These are phyloP conservation scores for Drosophila subquinaria DNA, from an alignment of 2,888 invertebrate genomes.

Conservation along the genomic window DNA sequence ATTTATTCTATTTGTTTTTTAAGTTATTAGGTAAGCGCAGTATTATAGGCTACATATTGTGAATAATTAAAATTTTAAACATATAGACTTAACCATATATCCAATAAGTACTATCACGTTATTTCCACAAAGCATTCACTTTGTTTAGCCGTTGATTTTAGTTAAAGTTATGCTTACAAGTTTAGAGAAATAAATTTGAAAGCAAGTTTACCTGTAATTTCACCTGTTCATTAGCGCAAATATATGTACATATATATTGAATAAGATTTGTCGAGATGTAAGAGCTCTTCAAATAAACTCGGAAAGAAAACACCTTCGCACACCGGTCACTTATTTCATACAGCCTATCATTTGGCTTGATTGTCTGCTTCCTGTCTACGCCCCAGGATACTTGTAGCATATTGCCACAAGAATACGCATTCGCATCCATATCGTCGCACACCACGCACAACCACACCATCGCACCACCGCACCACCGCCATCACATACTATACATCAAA, in stretches of 20 bases:
- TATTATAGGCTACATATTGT: too few species aligned
- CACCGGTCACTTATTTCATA: constrained; percentile 54
- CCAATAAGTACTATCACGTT: too few species aligned
- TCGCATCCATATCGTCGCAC: constrained; percentile 39
- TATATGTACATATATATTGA: not conserved
- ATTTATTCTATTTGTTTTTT: too few species aligned
- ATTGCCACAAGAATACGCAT: constrained; percentile 42
- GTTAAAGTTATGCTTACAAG: not conserved
- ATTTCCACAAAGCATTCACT: not conserved
- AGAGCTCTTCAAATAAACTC: constrained; percentile 7
- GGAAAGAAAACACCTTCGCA: constrained; percentile 12
- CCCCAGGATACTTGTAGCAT: constrained; percentile 54
- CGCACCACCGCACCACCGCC: constrained; percentile 24
- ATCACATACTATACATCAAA: constrained; percentile 44
- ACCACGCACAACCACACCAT: constrained; percentile 19
- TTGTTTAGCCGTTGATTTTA: not conserved
- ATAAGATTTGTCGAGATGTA: not conserved
- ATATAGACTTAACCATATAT: too few species aligned
- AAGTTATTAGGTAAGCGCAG: too few species aligned
- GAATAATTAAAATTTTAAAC: too few species aligned
- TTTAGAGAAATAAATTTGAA: not conserved
- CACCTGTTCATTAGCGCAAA: constrained; percentile 35
- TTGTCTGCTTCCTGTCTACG: constrained; percentile 70
- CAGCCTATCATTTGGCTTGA: constrained; percentile 69
- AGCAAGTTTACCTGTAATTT: not conserved